phyloP scores from a whole-genome alignment of 2,888 invertebrate genomes.

The Andrena minutula region DNA sequence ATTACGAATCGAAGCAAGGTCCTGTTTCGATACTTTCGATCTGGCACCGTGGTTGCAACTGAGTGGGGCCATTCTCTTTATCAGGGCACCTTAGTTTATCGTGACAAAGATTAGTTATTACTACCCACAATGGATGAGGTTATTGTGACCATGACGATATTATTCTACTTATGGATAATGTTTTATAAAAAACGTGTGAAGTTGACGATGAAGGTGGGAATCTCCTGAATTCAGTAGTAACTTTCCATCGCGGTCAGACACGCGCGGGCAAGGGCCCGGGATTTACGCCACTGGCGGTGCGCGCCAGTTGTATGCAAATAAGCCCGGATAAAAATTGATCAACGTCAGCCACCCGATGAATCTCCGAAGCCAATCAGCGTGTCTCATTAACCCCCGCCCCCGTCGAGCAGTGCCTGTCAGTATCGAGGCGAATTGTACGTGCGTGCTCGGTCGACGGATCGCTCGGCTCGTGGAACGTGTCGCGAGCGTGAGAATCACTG shows the following conservation, averaged over 20 bases:
- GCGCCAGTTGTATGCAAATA: constrained; percentile 78
- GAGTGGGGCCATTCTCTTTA: too few relatives aligned
- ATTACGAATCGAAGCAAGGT: too few relatives aligned
- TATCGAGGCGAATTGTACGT: constrained; percentile 48
- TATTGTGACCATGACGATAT: too few relatives aligned
- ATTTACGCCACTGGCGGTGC: constrained; percentile 70
- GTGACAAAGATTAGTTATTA: too few relatives aligned
- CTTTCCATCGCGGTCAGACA: constrained; percentile 49
- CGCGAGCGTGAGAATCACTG: constrained; percentile 77
- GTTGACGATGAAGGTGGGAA: background rate
- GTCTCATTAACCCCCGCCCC: constrained; percentile 80
- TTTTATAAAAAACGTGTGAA: too few relatives aligned
- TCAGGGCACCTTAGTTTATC: too few relatives aligned
- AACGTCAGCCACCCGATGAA: constrained; percentile 78
- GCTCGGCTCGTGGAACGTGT: constrained; percentile 50
- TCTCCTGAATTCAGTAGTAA: constrained; percentile 53
- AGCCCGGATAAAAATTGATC: constrained; percentile 77
- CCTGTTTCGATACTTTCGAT: too few relatives aligned
- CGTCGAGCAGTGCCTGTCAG: constrained; percentile 74
- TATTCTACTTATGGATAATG: too few relatives aligned
- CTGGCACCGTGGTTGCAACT: too few relatives aligned
- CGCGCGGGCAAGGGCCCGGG: constrained; percentile 22
- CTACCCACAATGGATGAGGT: too few relatives aligned
- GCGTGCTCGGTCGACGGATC: constrained; percentile 25
- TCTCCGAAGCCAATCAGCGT: constrained; percentile 77